Evolutionary conservation across 2,888 invertebrate species (phyloP).

Genomic region (Flexamia atlantica): DNA sequence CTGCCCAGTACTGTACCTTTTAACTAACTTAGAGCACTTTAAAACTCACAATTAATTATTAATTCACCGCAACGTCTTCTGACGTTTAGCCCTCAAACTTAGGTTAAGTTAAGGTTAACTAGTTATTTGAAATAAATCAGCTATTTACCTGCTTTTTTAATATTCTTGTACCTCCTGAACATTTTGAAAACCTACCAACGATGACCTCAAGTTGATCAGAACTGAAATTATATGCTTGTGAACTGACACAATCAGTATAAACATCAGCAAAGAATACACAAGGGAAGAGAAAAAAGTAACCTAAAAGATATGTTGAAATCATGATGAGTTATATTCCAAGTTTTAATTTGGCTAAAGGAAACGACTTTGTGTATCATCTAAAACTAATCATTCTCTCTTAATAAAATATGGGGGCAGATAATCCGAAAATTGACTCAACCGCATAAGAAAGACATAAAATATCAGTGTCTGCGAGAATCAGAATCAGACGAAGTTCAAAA

Average conservation of each 20-base stretch:
- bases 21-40: too few relatives aligned
- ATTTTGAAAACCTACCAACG: slow-evolving; percentile 34
- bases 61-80: too few relatives aligned
- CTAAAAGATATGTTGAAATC: slow-evolving; percentile 21
- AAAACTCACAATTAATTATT: too few relatives aligned
- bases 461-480: too few relatives aligned
- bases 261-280: slow-evolving; percentile 14
- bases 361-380: neutral
- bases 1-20: too few relatives aligned
- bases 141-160: slow-evolving; percentile 37
- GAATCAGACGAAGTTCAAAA: too few relatives aligned
- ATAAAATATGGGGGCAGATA: neutral
- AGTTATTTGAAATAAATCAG: neutral
- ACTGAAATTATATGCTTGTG: slow-evolving; percentile 46
- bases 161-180: slow-evolving; percentile 24
- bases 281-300: slow-evolving; percentile 5
- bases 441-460: too few relatives aligned
- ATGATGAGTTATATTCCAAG: neutral
- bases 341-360: neutral
- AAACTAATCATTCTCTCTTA: neutral
- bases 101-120: slow-evolving; percentile 44
- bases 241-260: slow-evolving; percentile 38
- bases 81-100: too few relatives aligned
- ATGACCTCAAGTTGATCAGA: slow-evolving; percentile 30
- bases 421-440: too few relatives aligned